Evolutionary conservation across 2,888 invertebrate genomes (phyloP), one percentile per base, ranked within the genome.

Genomic region (Orthosia cruda): DNA sequence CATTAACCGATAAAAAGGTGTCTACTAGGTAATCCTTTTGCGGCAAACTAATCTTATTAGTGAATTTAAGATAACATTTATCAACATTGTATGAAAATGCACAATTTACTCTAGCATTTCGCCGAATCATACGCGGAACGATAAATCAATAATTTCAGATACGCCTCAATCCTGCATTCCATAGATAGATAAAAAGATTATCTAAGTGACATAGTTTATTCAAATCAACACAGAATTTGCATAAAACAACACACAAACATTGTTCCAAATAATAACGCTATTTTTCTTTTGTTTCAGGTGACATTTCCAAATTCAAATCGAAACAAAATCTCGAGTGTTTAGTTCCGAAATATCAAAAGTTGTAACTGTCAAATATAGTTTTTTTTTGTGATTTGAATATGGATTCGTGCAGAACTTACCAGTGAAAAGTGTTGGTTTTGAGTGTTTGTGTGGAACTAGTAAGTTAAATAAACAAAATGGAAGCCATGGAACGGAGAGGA

Each of bases 401-500:
- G 89, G 71, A 81, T 89, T 83, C 76, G 69, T 80, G 63, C 59
- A 85, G 84, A 65, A 88, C 77, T 74, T 74, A 59, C n/a, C 55
- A 86, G 91, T 92, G 88, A 84, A 61, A 40, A 82, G 88, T 88
- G 88, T 72, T 77, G 78, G 84, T 84, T 81, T 82, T 62, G 83
- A 77, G 81, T 81, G 81, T 80, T 64, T 79, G 83, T 78, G 80
- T 82, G 52, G 64, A 68, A 79, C 71, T 67, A 54, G 40, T 64
- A 61, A 52, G 50, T 87, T 68, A 63, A 74, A 72, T 68, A 62
- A 74, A 72, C 76, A 94, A 91, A 94, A 96, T 96, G 96, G 96
- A 96, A 90, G 96, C 95, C 54, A 88, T 95, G 74, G 96, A 96
- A 88, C 92, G 96, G 90, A 92, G 95, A 89, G 92, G 93, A 73